Percentiles rank a stretch among this genome's conserved stretches.
Conservation (phyloP, 2,797 vertebrate genomes). For the Microctenopoma steveboyesi region DNA sequence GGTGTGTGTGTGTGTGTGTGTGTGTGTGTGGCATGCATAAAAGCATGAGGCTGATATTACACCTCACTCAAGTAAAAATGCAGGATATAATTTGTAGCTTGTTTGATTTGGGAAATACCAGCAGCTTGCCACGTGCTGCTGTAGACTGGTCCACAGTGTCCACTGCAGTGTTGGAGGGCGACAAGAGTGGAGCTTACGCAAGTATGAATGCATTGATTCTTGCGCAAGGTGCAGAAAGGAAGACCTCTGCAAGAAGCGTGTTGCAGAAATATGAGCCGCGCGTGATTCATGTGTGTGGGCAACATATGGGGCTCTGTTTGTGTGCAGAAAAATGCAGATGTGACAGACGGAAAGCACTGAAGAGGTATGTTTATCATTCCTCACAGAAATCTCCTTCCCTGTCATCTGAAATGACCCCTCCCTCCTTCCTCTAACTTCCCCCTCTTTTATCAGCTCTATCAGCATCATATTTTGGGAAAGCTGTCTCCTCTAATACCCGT, state of each 20-base stretch:
- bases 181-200: too few species aligned
- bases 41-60: conserved; percentile 8
- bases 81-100: too few species aligned
- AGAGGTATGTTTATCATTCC: conserved; percentile 8
- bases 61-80: neutral
- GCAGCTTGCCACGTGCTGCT: too few species aligned
- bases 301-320: neutral
- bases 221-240: too few species aligned
- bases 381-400: conserved; percentile 8
- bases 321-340: neutral
- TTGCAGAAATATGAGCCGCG: neutral
- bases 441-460: conserved; percentile 34
- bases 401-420: conserved; percentile 21
- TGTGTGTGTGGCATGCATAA: conserved; percentile 10
- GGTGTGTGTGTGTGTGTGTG: neutral
- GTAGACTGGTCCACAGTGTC: too few species aligned
- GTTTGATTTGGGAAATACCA: neutral
- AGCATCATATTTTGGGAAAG: conserved; percentile 37
- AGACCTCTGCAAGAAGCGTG: too few species aligned
- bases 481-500: conserved; percentile 42
- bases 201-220: too few species aligned
- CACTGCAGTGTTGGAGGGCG: too few species aligned
- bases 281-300: neutral
- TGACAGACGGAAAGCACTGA: neutral
- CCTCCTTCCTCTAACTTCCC: conserved; percentile 5